These are phyloP conservation scores for Eupithecia exiguata DNA, from an alignment of 2,888 invertebrate genomes.

Conservation along the genomic window DNA sequence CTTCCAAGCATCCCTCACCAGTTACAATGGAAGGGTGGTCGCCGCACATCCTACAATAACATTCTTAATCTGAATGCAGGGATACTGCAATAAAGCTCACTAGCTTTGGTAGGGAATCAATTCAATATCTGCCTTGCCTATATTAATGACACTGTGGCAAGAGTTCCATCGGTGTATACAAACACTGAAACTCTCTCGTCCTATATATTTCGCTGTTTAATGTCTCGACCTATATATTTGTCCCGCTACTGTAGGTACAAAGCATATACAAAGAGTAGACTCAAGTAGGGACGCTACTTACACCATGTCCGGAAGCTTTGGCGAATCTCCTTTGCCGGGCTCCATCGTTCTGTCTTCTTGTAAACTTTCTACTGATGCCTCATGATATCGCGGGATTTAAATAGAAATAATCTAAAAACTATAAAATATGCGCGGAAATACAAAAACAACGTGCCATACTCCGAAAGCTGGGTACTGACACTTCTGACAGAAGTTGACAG, in stretches of 20 bases:
- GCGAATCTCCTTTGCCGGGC: conserved; percentile 55
- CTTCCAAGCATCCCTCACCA: conserved; percentile 65
- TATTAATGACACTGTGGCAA: neutral
- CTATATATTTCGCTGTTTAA: too few species aligned
- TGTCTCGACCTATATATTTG: neutral
- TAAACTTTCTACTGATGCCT: conserved; percentile 21
- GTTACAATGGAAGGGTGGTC: conserved; percentile 75
- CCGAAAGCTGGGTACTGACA: conserved; percentile 18
- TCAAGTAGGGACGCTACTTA: conserved; percentile 53
- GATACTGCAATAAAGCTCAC: neutral
- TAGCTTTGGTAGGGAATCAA: neutral
- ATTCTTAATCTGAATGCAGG: neutral
- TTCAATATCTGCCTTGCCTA: neutral
- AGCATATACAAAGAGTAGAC: neutral
- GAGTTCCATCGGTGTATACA: neutral
- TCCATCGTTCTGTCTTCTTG: conserved; percentile 59
- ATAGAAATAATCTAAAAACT: conserved; percentile 25
- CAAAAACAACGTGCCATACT: conserved; percentile 37
- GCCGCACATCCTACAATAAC: conserved; percentile 70
- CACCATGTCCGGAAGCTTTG: conserved; percentile 72
- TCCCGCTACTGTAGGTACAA: neutral
- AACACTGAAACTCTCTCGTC: neutral
- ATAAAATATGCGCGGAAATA: conserved; percentile 42
- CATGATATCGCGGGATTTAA: conserved; percentile 46
- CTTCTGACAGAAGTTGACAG: conserved; percentile 28